These are phyloP conservation scores for Melinopterus prodromus DNA, from an alignment of 2,888 invertebrate genomes.

Conservation along the genomic window DNA sequence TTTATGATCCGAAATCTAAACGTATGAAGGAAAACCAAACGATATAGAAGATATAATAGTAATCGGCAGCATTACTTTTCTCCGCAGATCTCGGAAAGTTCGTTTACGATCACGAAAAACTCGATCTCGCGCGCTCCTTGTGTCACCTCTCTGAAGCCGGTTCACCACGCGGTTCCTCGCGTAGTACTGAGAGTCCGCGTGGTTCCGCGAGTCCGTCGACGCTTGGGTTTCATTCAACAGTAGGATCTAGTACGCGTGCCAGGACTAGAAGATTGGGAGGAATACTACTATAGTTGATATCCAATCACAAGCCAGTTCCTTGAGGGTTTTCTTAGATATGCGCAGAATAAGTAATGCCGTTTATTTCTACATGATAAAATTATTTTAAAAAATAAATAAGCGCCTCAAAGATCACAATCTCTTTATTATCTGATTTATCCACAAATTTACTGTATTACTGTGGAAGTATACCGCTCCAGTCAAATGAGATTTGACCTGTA, in stretches of 20 bases:
- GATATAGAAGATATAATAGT: neutral
- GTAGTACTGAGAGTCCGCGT: neutral
- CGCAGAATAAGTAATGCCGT: neutral
- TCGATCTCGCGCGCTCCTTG: neutral
- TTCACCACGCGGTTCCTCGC: neutral
- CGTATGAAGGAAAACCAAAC: neutral
- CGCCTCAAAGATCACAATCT: neutral
- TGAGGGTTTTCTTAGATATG: neutral
- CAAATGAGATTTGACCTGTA: no score
- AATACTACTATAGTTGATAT: neutral
- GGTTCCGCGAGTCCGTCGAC: neutral
- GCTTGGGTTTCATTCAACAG: neutral
- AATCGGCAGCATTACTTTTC: neutral
- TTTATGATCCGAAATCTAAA: neutral
- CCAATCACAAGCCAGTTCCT: neutral
- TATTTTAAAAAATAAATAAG: neutral
- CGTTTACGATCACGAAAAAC: neutral
- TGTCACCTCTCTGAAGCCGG: neutral
- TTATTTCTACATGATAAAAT: neutral
- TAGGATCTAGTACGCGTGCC: neutral
- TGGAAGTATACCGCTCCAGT: no score
- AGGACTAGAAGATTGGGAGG: neutral
- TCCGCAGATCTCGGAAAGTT: neutral
- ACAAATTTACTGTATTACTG: no score
- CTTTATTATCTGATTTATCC: no score